Conservation (phyloP, 2,888 invertebrate species). For the Nomada hirtipes region DNA sequence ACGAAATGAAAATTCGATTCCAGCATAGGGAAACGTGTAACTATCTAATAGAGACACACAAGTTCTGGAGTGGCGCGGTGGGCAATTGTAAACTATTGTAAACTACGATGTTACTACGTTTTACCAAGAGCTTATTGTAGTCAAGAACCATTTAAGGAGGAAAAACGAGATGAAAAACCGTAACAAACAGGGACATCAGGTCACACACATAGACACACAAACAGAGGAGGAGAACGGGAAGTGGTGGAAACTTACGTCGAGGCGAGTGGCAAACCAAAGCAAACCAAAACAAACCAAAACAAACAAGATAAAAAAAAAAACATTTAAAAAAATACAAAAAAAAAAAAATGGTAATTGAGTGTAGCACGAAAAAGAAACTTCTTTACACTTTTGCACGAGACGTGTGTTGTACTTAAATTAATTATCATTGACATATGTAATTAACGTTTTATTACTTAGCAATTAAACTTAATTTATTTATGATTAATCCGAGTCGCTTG, state of each 20-base stretch:
- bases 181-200: conserved; percentile 69
- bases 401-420: conserved; percentile 83
- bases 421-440: conserved; percentile 82
- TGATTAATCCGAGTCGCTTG: conserved; percentile 78
- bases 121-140: conserved; percentile 85
- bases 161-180: conserved; percentile 17
- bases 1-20: conserved; percentile 70
- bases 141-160: conserved; percentile 79
- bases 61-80: conserved; percentile 54
- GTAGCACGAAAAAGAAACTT: conserved; percentile 83
- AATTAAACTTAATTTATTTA: conserved; percentile 84
- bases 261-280: conserved; percentile 58
- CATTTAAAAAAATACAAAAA: conserved; percentile 59
- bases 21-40: conserved; percentile 76
- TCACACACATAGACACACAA: neutral
- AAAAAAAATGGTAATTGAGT: conserved; percentile 80
- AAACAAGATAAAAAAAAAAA: conserved; percentile 57
- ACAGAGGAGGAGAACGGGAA: neutral
- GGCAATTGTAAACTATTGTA: conserved; percentile 84
- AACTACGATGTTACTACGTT: conserved; percentile 84
- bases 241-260: conserved; percentile 69
- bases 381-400: conserved; percentile 84
- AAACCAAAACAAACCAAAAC: conserved; percentile 55
- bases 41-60: conserved; percentile 79
- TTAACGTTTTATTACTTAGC: conserved; percentile 83